Base-by-base conservation (phyloP, 2,113 vertebrate genomes). In the Sialia sialis region DNA sequence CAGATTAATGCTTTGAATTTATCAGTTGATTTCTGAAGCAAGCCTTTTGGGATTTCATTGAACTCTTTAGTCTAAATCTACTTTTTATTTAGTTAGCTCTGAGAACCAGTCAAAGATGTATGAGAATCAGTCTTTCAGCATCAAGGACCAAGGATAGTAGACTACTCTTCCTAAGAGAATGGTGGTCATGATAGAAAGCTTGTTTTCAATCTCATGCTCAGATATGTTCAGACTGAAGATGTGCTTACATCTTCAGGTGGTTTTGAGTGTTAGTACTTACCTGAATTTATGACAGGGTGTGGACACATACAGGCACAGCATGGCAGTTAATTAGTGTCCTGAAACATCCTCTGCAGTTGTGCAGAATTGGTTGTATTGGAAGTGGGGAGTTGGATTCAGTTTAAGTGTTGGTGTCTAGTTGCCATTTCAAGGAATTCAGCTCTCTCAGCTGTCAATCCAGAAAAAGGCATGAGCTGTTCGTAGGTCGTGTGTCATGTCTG, bases 381-480 rank as follows among this genome's bases (percentile, higher is more conserved):
- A 88, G 30, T 52, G 16, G 9, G 16, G 32, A 63, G 22, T n/a
- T 84, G 48, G 58, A 73, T 62, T 80, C 22, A 39, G 32, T 73
- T 80, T 41, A 94, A 76, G 27, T 85, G 12, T 10, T 91, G 38
- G 39, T 85, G 34, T 83, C 63, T 77, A 54, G 15, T 58, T 76
- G 58, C 63, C 3, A 1, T 83, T 91, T 83, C 32, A 66, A 32
- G 79, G 62, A 46, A 73, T 83, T 62, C 68, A 38, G 16, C 59
- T 83, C 7, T 73, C 36, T 51, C 67, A 93, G 63, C 82, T 96
- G 90, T 90, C 90, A 83, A 2, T 90, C 49, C 41, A 70, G 87
- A 77, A 85, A 86, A 85, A 92, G 82, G 41, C 84, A 49, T 66
- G 94, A 93, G 92, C 82, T 95, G 88, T 93, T 93, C 83, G 58